Conservation (phyloP, 2,113 vertebrate species). For the Dermatemys mawii region DNA sequence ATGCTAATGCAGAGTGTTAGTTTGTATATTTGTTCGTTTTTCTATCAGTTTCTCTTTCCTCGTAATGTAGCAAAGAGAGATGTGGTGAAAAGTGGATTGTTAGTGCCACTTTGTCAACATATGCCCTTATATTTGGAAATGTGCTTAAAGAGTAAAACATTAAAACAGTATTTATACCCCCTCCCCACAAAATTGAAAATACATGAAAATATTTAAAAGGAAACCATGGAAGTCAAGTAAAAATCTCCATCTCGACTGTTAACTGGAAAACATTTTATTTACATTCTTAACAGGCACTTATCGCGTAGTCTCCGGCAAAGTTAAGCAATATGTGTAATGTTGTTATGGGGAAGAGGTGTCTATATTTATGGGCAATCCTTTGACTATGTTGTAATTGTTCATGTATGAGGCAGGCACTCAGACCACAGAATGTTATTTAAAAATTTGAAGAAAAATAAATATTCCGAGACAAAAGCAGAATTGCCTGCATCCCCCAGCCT, state of each 20-base stretch:
- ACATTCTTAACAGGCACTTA: conserved; percentile 28
- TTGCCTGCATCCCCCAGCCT: not conserved
- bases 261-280: conserved; percentile 46
- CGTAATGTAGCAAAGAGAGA: conserved; percentile 62
- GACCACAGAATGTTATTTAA: not conserved
- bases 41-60: conserved; percentile 44
- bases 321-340: not conserved
- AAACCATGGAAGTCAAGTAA: conserved; percentile 38
- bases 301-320: not conserved
- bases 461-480: not conserved
- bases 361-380: not conserved
- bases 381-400: not conserved
- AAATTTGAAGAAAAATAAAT: not conserved
- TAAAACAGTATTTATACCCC: conserved; percentile 66
- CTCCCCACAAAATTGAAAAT: conserved; percentile 51
- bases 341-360: conserved; percentile 6
- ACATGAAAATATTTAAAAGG: conserved; percentile 58
- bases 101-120: conserved; percentile 74
- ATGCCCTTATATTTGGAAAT: conserved; percentile 77
- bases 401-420: not conserved
- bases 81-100: conserved; percentile 73
- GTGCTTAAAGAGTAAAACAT: conserved; percentile 77
- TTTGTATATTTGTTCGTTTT: not conserved
- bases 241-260: not conserved
- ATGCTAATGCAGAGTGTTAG: not conserved